Conservation (phyloP, 2,888 invertebrate genomes). For the Molanna angustata region DNA sequence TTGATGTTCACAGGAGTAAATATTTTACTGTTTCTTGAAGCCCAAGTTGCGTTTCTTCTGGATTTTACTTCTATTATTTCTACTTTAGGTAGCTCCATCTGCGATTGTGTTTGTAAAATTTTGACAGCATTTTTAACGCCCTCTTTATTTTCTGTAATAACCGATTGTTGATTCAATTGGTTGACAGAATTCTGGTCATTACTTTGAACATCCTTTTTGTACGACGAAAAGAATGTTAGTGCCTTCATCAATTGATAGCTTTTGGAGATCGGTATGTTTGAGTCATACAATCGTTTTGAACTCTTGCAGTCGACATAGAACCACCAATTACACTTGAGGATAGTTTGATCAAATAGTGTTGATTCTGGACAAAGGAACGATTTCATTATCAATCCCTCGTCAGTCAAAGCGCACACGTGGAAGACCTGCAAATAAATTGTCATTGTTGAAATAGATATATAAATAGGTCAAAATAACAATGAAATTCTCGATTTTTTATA, state of each 20-base stretch:
- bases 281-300: slow-evolving; percentile 77
- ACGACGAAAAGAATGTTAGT: slow-evolving; percentile 82
- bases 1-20: slow-evolving; percentile 28
- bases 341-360: slow-evolving; percentile 87
- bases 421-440: slow-evolving; percentile 67
- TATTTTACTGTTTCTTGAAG: slow-evolving; percentile 17
- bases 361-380: slow-evolving; percentile 90
- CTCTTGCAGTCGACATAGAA: slow-evolving; percentile 88
- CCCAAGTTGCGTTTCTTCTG: slow-evolving; percentile 1
- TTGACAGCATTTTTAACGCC: slow-evolving; percentile 31
- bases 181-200: slow-evolving; percentile 20
- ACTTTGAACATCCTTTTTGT: slow-evolving; percentile 60
- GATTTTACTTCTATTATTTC: slow-evolving; percentile 29
- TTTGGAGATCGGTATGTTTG: slow-evolving; percentile 87
- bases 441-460: too few relatives aligned
- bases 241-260: slow-evolving; percentile 91
- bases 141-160: slow-evolving; percentile 27
- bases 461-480: too few relatives aligned
- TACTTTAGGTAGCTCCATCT: slow-evolving; percentile 28
- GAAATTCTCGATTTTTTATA: too few relatives aligned
- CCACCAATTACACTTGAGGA: slow-evolving; percentile 93
- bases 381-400: slow-evolving; percentile 86
- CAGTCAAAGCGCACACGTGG: slow-evolving; percentile 87
- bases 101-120: slow-evolving; percentile 29
- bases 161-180: slow-evolving; percentile 15